Evolutionary conservation across 2,797 vertebrate genomes (phyloP).

Genomic region (Lycodopsis pacificus): DNA sequence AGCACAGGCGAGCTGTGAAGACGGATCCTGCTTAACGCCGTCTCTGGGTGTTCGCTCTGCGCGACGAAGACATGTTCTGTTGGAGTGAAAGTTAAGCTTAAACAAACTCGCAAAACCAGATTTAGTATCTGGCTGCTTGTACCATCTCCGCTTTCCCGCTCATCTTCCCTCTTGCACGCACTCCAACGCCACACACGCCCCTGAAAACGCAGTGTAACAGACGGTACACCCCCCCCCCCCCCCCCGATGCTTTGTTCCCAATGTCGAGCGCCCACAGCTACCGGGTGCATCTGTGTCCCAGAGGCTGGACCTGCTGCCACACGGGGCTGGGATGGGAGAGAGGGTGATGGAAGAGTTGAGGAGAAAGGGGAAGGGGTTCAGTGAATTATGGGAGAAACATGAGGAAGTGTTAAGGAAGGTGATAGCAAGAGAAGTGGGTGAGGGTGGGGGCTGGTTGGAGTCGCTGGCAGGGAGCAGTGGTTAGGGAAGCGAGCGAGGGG

Average conservation of each 20-base stretch:
- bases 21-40: slow-evolving; percentile 17
- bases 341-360: slow-evolving; percentile 30
- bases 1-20: slow-evolving; percentile 18
- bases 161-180: slow-evolving; percentile 27
- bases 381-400: slow-evolving; percentile 56
- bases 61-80: slow-evolving; percentile 20
- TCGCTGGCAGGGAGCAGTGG: slow-evolving; percentile 57
- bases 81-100: slow-evolving; percentile 39
- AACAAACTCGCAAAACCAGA: slow-evolving; percentile 46
- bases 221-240: slow-evolving; percentile 53
- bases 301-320: slow-evolving; percentile 84
- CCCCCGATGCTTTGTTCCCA: slow-evolving; percentile 78
- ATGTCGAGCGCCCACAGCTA: slow-evolving; percentile 72
- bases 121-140: slow-evolving; percentile 34
- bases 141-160: slow-evolving; percentile 25
- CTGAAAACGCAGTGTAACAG: slow-evolving; percentile 66
- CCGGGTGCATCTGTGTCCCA: slow-evolving; percentile 78
- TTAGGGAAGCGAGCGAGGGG: slow-evolving; percentile 58
- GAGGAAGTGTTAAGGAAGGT: slow-evolving; percentile 64
- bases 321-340: slow-evolving; percentile 61
- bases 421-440: slow-evolving; percentile 56
- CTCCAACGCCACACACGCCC: slow-evolving; percentile 39
- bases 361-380: slow-evolving; percentile 3
- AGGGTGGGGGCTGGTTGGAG: slow-evolving; percentile 41
- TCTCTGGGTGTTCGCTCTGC: slow-evolving; percentile 5